Evolutionary conservation across 2,797 vertebrate species (phyloP).

Genomic region (Cephalopachus bancanus): DNA sequence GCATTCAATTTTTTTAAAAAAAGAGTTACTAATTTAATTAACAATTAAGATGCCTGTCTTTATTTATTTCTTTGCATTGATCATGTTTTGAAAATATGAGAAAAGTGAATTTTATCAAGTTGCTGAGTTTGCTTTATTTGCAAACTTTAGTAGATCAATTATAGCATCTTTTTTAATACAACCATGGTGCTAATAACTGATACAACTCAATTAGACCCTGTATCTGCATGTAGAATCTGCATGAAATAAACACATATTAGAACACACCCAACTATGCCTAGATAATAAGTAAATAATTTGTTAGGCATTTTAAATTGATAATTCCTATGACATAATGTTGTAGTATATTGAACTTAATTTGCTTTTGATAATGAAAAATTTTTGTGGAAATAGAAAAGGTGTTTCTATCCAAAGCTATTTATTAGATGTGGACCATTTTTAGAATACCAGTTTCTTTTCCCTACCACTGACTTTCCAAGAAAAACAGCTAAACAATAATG

Average conservation of each 20-base stretch:
- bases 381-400: slow-evolving; percentile 59
- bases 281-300: slow-evolving; percentile 44
- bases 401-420: background rate
- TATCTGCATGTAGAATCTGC: background rate
- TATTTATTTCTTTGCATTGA: slow-evolving; percentile 52
- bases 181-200: background rate
- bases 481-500: slow-evolving; percentile 29
- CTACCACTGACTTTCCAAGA: slow-evolving; percentile 29
- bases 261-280: slow-evolving; percentile 26
- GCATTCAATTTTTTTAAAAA: background rate
- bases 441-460: slow-evolving; percentile 27
- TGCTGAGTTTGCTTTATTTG: slow-evolving; percentile 60
- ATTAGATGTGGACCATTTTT: background rate
- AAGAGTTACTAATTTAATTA: slow-evolving; percentile 40
- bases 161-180: slow-evolving; percentile 38
- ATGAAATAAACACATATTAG: slow-evolving; percentile 26
- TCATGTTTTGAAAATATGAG: slow-evolving; percentile 63
- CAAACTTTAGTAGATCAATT: slow-evolving; percentile 44
- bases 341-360: slow-evolving; percentile 20
- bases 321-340: slow-evolving; percentile 10
- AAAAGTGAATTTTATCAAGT: slow-evolving; percentile 52
- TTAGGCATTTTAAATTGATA: slow-evolving; percentile 56
- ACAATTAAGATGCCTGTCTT: slow-evolving; percentile 40
- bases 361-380: slow-evolving; percentile 37
- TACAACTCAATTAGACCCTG: background rate